Evolutionary conservation across 2,888 invertebrate genomes (phyloP).

Genomic region (Eretmocerus hayati): DNA sequence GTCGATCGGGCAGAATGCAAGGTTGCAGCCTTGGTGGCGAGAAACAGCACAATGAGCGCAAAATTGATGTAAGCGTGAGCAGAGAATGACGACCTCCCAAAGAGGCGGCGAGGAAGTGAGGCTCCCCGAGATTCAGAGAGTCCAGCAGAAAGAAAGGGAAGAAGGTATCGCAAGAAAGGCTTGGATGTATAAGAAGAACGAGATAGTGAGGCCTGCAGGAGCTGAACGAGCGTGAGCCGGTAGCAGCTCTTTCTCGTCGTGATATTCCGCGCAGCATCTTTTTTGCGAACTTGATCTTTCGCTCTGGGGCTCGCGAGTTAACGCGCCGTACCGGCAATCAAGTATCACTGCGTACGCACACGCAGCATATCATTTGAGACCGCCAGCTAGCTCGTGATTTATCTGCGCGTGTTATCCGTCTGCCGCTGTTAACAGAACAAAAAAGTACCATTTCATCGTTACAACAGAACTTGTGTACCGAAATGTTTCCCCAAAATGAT

Average conservation of each 20-base stretch:
- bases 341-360: background rate
- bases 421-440: no score
- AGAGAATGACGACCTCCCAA: slow-evolving; percentile 22
- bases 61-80: slow-evolving; percentile 18
- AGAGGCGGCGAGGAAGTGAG: slow-evolving; percentile 4
- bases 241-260: background rate
- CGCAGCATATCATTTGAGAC: background rate
- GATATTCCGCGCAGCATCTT: background rate
- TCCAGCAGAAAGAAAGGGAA: background rate
- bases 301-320: background rate
- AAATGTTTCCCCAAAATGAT: no score
- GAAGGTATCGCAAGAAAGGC: background rate
- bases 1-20: slow-evolving; percentile 1
- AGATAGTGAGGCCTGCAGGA: background rate
- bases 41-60: slow-evolving; percentile 14
- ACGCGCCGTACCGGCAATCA: background rate
- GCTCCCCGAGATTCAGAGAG: background rate
- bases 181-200: no score
- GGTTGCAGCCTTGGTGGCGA: slow-evolving; percentile 15
- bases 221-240: no score
- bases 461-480: no score
- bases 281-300: background rate
- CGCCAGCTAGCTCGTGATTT: no score
- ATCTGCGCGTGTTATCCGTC: no score
- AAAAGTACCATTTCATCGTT: no score